Base-by-base conservation (phyloP, 2,113 vertebrate genomes). In the Oplegnathus fasciatus region DNA sequence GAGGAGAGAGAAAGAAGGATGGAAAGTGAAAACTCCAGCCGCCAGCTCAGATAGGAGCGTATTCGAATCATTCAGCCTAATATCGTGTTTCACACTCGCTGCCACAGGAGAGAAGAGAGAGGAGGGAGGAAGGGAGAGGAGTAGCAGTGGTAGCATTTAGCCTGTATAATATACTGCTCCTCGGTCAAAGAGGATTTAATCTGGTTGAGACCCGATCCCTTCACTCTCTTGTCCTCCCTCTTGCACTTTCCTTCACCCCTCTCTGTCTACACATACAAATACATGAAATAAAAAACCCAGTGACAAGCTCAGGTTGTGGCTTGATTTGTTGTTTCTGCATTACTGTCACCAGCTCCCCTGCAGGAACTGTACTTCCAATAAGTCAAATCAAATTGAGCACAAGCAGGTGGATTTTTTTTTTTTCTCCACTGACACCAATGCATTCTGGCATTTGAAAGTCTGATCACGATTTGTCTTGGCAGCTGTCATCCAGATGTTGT, bases 181-280 rank as follows among this genome's bases (percentile, higher is more conserved):
- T 90, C 85, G 71, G 75, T 88, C 82, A 65, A 54, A 87, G 73
- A 61, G 84, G 78, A 92, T 93, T 94, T 88, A 86, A 94, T 93
- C 82, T 80, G 67, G 75, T 48, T 52, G 76, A 82, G 80, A 83
- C 71, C 72, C 46, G 65, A 92, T 76, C 74, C 82, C 74, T 78
- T 85, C 71, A 88, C 64, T 83, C 60, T 61, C 46, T 69, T 90
- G 57, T 84, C 71, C 82, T 88, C 61, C 60, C 62, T 74, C 42
- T 55, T 62, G 15, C 70, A 78, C 88, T 83, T 75, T 83, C 32
- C 73, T 18, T 86, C 82, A 79, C 61, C 83, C 28, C 30, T 42
- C 82, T 74, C 65, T 5, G 32, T 71, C 64, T 82, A 2, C 60
- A 74, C 40, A 32, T 60, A 71, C 20, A 79, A 64, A 78, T 30